Percentiles rank a stretch among this genome's conserved stretches.
phyloP scores from a whole-genome alignment of 1,140 invertebrate species.

The Neodiprion fabricii region DNA sequence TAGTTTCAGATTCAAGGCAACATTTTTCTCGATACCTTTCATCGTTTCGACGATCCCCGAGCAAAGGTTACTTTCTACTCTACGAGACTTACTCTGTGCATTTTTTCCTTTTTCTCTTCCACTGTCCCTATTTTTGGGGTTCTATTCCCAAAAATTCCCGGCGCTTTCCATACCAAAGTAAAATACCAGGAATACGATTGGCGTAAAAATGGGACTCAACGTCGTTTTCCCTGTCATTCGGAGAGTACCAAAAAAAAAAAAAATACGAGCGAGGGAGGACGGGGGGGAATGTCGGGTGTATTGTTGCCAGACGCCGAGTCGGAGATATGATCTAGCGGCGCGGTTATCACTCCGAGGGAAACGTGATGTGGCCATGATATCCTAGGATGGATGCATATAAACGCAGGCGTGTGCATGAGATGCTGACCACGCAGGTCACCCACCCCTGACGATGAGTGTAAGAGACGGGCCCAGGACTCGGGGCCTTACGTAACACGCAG shows the following conservation, averaged over 20 bases:
- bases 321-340: background rate
- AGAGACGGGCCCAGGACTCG: no score
- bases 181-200: no score
- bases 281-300: background rate
- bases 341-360: background rate
- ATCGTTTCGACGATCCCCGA: no score
- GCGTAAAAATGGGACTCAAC: no score
- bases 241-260: background rate
- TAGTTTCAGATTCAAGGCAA: no score
- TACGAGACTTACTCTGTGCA: no score
- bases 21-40: no score
- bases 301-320: background rate
- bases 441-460: background rate
- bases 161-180: no score
- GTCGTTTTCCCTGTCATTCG: background rate
- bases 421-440: slow-evolving; percentile 4
- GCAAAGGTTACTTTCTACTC: no score
- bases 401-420: background rate
- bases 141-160: no score
- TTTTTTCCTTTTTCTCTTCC: background rate
- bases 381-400: background rate
- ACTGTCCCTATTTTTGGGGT: no score
- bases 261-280: background rate
- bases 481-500: no score
- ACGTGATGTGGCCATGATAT: slow-evolving; percentile 3